A percentile compares a stretch with the other conserved stretches of the same genome.
Evolutionary conservation across 2,113 vertebrate species (phyloP).

Genomic region (Tetraodon nigroviridis): DNA sequence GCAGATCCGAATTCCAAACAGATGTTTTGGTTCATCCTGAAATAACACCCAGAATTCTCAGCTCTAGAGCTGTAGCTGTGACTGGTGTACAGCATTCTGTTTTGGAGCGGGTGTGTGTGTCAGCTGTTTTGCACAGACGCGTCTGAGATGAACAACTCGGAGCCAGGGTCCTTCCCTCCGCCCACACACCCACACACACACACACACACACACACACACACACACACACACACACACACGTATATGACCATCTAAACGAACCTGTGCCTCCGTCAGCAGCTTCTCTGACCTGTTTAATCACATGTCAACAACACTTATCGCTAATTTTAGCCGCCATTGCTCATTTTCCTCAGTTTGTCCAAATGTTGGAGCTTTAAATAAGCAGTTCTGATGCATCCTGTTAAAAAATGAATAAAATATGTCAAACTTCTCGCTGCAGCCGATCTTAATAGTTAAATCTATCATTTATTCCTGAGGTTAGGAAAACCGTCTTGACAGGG

Average conservation of each 20-base stretch:
- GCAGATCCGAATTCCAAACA: too few species aligned
- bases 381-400: slow-evolving; percentile 12
- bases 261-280: slow-evolving; percentile 18
- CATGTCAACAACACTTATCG: slow-evolving; percentile 17
- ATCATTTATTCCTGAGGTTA: too few species aligned
- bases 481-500: too few species aligned
- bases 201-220: slow-evolving; percentile 32
- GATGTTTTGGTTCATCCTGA: too few species aligned
- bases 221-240: slow-evolving; percentile 20
- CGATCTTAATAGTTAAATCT: too few species aligned
- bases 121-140: slow-evolving; percentile 71
- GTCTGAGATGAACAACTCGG: slow-evolving; percentile 55
- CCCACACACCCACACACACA: slow-evolving; percentile 21
- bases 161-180: slow-evolving; percentile 51
- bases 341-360: slow-evolving; percentile 23
- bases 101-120: slow-evolving; percentile 44
- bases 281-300: slow-evolving; percentile 38
- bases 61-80: too few species aligned
- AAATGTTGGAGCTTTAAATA: slow-evolving; percentile 12
- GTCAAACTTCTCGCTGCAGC: too few species aligned
- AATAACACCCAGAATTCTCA: too few species aligned
- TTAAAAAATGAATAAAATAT: too few species aligned
- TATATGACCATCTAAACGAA: slow-evolving; percentile 34
- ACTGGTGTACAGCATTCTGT: slow-evolving; percentile 52
- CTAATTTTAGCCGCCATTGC: slow-evolving; percentile 22